phyloP scores from a whole-genome alignment of 1,140 invertebrate genomes.

The Elymnias hypermnestra region DNA sequence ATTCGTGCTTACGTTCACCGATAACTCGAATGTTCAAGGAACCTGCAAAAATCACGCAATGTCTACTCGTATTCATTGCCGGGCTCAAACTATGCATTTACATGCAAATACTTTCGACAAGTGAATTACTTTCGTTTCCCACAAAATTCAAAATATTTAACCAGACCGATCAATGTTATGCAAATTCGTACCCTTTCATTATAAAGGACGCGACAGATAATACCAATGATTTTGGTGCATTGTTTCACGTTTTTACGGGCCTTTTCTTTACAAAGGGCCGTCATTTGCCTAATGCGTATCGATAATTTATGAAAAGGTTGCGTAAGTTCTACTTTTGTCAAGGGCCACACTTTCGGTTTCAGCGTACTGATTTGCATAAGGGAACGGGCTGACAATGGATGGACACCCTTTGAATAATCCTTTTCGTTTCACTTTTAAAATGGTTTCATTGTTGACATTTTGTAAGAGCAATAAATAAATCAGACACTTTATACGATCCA shows the following conservation, averaged over 20 bases:
- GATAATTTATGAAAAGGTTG: constrained; percentile 70
- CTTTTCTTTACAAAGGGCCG: constrained; percentile 33
- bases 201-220: constrained; percentile 39
- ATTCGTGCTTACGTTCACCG: constrained; percentile 38
- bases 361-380: constrained; percentile 72
- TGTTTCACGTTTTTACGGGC: constrained; percentile 39
- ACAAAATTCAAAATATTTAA: constrained; percentile 65
- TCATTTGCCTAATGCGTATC: constrained; percentile 68
- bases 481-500: constrained; percentile 56
- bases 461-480: constrained; percentile 71
- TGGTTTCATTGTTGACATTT: constrained; percentile 68
- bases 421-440: constrained; percentile 72
- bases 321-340: constrained; percentile 45
- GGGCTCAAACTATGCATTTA: constrained; percentile 29
- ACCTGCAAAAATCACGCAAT: constrained; percentile 35
- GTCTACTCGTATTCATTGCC: constrained; percentile 20
- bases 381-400: constrained; percentile 51
- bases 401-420: constrained; percentile 62
- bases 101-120: constrained; percentile 29
- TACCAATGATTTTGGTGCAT: constrained; percentile 38
- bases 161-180: constrained; percentile 48
- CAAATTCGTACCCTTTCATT: constrained; percentile 46
- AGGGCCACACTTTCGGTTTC: constrained; percentile 64
- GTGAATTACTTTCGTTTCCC: constrained; percentile 53
- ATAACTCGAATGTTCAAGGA: constrained; percentile 12